phyloP scores from a whole-genome alignment of 2,888 invertebrate species.

The Philonicus albiceps region DNA sequence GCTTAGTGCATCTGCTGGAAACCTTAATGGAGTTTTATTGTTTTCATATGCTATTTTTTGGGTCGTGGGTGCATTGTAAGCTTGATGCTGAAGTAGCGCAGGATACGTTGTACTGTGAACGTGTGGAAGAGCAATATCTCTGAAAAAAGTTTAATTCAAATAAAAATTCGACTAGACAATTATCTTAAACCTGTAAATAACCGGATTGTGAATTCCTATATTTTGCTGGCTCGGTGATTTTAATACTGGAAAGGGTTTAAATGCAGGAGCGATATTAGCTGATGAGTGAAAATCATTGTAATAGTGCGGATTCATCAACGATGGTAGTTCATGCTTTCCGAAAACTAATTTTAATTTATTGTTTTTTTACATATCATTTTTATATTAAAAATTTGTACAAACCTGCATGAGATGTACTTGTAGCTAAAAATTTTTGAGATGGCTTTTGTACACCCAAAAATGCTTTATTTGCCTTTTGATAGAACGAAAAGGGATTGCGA shows the following conservation, averaged over 20 bases:
- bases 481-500: neutral
- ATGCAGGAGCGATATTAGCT: neutral
- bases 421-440: neutral
- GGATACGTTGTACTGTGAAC: neutral
- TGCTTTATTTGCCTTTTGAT: neutral
- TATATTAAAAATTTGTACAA: neutral
- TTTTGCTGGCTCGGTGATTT: neutral
- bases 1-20: neutral
- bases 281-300: neutral
- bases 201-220: neutral
- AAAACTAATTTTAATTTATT: neutral
- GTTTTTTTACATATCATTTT: neutral
- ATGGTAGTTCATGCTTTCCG: neutral
- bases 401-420: neutral
- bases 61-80: neutral
- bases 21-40: neutral
- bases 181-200: neutral
- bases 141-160: neutral
- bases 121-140: neutral
- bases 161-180: neutral
- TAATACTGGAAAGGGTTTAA: neutral
- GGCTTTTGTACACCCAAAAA: neutral
- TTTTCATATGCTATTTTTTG: neutral
- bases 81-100: neutral
- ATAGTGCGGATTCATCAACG: neutral